Percentiles rank a stretch among this genome's conserved stretches.
Evolutionary conservation across 1,140 invertebrate species (phyloP).

Genomic region (Periplaneta americana): DNA sequence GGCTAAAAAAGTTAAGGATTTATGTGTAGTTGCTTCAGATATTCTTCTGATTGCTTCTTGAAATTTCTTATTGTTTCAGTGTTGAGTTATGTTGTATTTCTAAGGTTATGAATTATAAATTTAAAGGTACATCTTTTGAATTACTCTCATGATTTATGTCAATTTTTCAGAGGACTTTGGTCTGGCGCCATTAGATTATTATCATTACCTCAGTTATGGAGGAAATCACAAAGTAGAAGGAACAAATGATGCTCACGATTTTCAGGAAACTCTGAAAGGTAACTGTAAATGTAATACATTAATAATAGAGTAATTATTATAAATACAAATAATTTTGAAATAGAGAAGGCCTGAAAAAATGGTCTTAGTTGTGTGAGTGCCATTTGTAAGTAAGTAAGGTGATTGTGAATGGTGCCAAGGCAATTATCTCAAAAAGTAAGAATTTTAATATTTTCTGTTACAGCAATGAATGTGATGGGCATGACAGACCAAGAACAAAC

Average conservation of each 20-base stretch:
- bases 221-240: constrained; percentile 59
- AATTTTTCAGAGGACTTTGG: constrained; percentile 46
- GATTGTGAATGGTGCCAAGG: too few species aligned
- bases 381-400: too few species aligned
- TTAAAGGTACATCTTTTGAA: not conserved
- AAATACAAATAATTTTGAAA: too few species aligned
- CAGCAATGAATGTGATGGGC: constrained; percentile 66
- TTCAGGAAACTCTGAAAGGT: constrained; percentile 61
- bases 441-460: constrained; percentile 24
- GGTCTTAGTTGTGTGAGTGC: too few species aligned
- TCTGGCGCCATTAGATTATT: constrained; percentile 57
- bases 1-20: too few species aligned
- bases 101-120: not conserved
- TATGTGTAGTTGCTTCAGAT: not conserved
- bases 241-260: constrained; percentile 62
- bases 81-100: not conserved
- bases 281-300: too few species aligned
- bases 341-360: too few species aligned
- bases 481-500: constrained; percentile 48
- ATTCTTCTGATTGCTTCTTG: constrained; percentile 7
- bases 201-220: constrained; percentile 59
- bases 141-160: not conserved
- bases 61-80: not conserved
- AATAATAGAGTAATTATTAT: too few species aligned
- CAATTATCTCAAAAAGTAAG: too few species aligned